Conservation (phyloP, 2,888 invertebrate species). For the Dendrolimus houi region DNA sequence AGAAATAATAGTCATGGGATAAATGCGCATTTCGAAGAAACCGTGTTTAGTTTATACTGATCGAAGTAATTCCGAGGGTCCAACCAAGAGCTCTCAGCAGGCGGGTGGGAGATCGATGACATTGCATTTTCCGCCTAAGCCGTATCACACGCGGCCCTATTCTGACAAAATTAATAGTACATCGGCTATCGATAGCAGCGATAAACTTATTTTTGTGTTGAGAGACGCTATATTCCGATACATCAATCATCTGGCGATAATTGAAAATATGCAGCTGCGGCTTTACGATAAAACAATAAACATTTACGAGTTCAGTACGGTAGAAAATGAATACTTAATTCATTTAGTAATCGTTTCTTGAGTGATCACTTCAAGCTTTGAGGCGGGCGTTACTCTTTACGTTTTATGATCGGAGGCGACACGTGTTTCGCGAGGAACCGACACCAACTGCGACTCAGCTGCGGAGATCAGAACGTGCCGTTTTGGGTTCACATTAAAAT, state of each 20-base stretch:
- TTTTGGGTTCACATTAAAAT: slow-evolving; percentile 65
- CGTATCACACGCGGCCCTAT: slow-evolving; percentile 34
- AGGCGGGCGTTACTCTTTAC: slow-evolving; percentile 20
- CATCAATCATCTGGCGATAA: slow-evolving; percentile 60
- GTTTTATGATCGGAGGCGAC: slow-evolving; percentile 44
- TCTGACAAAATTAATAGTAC: slow-evolving; percentile 60
- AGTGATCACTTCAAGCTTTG: slow-evolving; percentile 7
- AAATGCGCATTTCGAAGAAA: slow-evolving; percentile 49
- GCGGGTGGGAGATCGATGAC: slow-evolving; percentile 57
- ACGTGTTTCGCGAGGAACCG: slow-evolving; percentile 60
- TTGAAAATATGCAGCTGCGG: slow-evolving; percentile 59
- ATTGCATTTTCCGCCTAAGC: slow-evolving; percentile 42
- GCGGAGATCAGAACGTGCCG: slow-evolving; percentile 67
- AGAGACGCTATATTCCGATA: slow-evolving; percentile 40
- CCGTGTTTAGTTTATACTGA: slow-evolving; percentile 62
- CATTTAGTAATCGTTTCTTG: slow-evolving; percentile 7
- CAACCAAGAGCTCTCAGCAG: slow-evolving; percentile 29
- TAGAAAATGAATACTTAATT: slow-evolving; percentile 1
- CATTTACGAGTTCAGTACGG: slow-evolving; percentile 12
- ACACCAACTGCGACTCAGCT: slow-evolving; percentile 63
- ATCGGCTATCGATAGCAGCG: slow-evolving; percentile 52
- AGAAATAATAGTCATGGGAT: slow-evolving; percentile 23
- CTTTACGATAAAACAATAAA: slow-evolving; percentile 41
- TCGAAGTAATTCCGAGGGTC: slow-evolving; percentile 54
- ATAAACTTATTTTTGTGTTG: slow-evolving; percentile 60